phyloP scores from a whole-genome alignment of 2,888 invertebrate genomes.

The Crioceris asparagi region DNA sequence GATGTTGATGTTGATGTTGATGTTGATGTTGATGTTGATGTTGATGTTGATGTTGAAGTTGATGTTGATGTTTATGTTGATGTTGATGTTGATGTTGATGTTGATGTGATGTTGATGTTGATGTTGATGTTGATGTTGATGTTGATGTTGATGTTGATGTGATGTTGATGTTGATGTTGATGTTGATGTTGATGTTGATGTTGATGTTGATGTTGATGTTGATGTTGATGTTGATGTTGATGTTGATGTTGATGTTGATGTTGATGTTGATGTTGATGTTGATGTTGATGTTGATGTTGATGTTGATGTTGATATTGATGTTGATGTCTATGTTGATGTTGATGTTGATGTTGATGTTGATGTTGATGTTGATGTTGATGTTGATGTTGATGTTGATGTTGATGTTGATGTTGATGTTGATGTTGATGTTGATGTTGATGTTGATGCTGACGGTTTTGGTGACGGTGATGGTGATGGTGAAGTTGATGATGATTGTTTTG shows the following conservation, averaged over 20 bases:
- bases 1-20: constrained; percentile 1
- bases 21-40: constrained; percentile 1
- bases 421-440: constrained; percentile 2
- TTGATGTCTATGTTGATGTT: too few species aligned
- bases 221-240: constrained; percentile 1
- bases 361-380: constrained; percentile 1
- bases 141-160: too few species aligned
- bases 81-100: too few species aligned
- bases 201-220: constrained; percentile 1
- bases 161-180: too few species aligned
- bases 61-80: too few species aligned
- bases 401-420: too few species aligned
- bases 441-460: neutral
- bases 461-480: constrained; percentile 1
- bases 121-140: constrained; percentile 2
- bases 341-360: constrained; percentile 1
- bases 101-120: too few species aligned
- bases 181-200: too few species aligned
- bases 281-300: constrained; percentile 1
- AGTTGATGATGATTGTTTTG: too few species aligned
- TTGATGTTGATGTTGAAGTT: neutral
- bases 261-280: neutral
- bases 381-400: constrained; percentile 1
- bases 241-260: constrained; percentile 1
- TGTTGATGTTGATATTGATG: too few species aligned